Percentiles rank a stretch among this genome's conserved stretches.
Conservation (phyloP, 2,888 invertebrate species). For the Eupithecia exiguata region DNA sequence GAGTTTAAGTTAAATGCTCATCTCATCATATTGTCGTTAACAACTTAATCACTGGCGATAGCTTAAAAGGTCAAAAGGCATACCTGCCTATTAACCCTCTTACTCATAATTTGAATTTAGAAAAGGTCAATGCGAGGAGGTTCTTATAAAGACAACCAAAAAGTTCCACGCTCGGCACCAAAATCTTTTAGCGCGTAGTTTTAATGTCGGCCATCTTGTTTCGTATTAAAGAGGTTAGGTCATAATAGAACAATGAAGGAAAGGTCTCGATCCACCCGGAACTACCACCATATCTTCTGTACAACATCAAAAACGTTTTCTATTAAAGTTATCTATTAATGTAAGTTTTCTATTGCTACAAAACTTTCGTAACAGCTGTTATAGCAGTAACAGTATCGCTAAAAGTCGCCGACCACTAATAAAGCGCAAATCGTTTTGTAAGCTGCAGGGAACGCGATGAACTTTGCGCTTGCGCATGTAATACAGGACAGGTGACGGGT, state of each 20-base stretch:
- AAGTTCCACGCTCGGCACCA: neutral
- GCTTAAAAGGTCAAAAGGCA: slow-evolving; percentile 8
- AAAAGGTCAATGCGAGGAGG: neutral
- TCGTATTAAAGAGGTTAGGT: neutral
- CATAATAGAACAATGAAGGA: neutral
- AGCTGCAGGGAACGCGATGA: slow-evolving; percentile 1
- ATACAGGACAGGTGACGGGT: neutral
- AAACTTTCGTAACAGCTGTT: neutral
- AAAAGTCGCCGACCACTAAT: neutral
- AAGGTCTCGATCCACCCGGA: slow-evolving; percentile 2
- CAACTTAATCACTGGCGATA: slow-evolving; percentile 19
- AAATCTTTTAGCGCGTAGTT: neutral
- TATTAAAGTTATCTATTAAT: no score
- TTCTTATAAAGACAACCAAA: neutral
- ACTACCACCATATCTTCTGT: neutral
- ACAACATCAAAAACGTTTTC: slow-evolving; percentile 1
- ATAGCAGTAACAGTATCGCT: neutral
- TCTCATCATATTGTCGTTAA: slow-evolving; percentile 28
- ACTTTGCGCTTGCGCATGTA: slow-evolving; percentile 3
- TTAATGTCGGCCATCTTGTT: neutral
- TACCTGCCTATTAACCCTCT: neutral
- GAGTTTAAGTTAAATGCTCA: slow-evolving; percentile 23
- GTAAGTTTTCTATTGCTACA: neutral
- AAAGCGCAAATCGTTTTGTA: slow-evolving; percentile 3
- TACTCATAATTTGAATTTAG: neutral